phyloP scores from a whole-genome alignment of 92 coral and sea anemone genomes.

The Umimayanthus kanabou region DNA sequence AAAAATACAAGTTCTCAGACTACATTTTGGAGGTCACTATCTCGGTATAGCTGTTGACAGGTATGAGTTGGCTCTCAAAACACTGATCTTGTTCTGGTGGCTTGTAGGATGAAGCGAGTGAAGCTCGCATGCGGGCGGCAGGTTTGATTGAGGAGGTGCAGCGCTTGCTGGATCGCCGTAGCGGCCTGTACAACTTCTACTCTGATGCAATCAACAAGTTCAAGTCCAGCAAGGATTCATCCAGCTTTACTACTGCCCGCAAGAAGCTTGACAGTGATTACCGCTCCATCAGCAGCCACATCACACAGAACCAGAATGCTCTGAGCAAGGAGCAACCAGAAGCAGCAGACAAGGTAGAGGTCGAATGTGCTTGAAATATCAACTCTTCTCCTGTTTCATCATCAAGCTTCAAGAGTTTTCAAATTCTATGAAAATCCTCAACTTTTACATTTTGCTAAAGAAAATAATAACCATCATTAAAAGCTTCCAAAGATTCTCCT shows the following conservation, averaged over 20 bases:
- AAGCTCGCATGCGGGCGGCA: slow-evolving; percentile 97
- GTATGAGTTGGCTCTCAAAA: not conserved
- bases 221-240: slow-evolving; percentile 87
- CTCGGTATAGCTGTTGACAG: not conserved
- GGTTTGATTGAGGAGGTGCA: slow-evolving; percentile 90
- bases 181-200: slow-evolving; percentile 93
- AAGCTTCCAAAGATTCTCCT: too few species aligned
- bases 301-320: slow-evolving; percentile 79
- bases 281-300: slow-evolving; percentile 86
- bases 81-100: not conserved
- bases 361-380: not conserved
- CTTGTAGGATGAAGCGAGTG: slow-evolving; percentile 89
- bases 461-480: too few species aligned
- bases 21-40: not conserved
- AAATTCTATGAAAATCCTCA: too few species aligned
- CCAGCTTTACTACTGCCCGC: slow-evolving; percentile 89
- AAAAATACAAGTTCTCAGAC: not conserved
- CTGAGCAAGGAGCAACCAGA: slow-evolving; percentile 94
- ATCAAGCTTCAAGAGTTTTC: too few species aligned
- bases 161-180: slow-evolving; percentile 89
- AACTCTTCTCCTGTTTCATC: too few species aligned
- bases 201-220: slow-evolving; percentile 88
- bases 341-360: slow-evolving; percentile 82
- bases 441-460: too few species aligned
- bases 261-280: slow-evolving; percentile 96